Percentiles rank a stretch among this genome's conserved stretches.
phyloP scores from a whole-genome alignment of 1,140 invertebrate genomes.

The Lepidurus packardi region DNA sequence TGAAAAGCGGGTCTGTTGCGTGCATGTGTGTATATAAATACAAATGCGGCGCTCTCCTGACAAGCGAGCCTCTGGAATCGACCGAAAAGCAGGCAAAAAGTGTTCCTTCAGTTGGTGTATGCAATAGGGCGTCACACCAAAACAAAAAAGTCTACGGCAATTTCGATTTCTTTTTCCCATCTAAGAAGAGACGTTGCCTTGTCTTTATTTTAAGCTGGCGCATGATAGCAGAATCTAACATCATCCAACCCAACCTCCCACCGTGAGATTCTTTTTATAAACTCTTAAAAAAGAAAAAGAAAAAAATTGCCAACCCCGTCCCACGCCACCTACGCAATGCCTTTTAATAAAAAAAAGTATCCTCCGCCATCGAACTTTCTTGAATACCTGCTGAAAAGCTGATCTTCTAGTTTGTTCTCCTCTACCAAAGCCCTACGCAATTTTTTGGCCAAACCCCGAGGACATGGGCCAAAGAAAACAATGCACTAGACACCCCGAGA shows the following conservation, averaged over 20 bases:
- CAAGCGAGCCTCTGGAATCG: background rate
- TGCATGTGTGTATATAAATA: background rate
- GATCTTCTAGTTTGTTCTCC: background rate
- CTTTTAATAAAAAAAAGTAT: background rate
- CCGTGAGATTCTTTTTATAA: background rate
- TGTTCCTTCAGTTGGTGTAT: background rate
- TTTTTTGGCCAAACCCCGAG: too few relatives aligned
- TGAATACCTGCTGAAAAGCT: too few relatives aligned
- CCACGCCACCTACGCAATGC: background rate
- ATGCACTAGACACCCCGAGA: background rate
- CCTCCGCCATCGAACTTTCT: background rate
- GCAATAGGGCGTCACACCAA: background rate
- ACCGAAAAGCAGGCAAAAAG: background rate
- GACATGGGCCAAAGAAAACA: too few relatives aligned
- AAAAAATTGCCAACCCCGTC: background rate
- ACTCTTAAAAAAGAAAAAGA: background rate
- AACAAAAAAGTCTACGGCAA: background rate
- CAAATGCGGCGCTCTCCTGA: background rate
- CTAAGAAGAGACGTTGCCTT: background rate
- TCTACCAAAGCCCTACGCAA: background rate
- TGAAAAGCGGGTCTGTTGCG: background rate
- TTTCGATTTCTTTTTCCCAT: too few relatives aligned
- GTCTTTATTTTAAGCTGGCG: background rate
- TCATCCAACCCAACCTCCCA: background rate
- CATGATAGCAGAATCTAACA: background rate